phyloP scores from a whole-genome alignment of 2,113 vertebrate species.

The Corythaeola cristata region DNA sequence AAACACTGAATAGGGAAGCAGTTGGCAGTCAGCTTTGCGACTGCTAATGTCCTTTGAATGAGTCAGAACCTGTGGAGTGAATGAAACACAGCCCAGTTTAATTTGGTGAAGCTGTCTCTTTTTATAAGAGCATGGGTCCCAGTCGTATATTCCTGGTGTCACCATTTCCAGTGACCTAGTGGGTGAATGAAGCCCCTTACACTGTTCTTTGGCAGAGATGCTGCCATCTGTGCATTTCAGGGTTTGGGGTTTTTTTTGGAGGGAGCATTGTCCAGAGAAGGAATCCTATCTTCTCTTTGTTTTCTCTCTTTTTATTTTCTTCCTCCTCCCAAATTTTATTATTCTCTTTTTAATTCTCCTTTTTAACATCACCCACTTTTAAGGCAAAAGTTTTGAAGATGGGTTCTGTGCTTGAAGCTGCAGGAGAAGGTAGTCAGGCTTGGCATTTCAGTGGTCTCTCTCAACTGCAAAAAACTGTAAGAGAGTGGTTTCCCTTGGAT shows the following conservation, averaged over 20 bases:
- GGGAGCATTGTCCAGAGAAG: neutral
- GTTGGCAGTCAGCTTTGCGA: neutral
- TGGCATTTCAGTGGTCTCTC: neutral
- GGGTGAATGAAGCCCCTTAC: neutral
- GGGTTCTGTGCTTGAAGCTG: neutral
- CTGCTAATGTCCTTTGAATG: constrained; percentile 22
- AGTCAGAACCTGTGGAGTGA: constrained; percentile 1
- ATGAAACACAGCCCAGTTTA: neutral
- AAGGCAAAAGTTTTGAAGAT: neutral
- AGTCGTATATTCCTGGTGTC: neutral
- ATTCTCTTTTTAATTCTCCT: neutral
- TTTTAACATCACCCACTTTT: neutral
- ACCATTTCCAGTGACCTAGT: neutral
- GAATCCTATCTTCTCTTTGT: neutral
- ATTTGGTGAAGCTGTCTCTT: neutral
- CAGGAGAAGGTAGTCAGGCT: neutral
- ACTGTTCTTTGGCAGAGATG: neutral
- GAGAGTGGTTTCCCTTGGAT: neutral
- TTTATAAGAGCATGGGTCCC: neutral
- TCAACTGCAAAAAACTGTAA: neutral
- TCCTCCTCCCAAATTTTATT: neutral
- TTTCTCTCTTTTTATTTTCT: neutral
- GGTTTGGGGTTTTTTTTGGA: neutral
- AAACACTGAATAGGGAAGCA: neutral
- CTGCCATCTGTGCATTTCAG: neutral